Percentiles rank a stretch among this genome's conserved stretches.
These are phyloP conservation scores for Nasonia oneida DNA, from an alignment of 2,888 invertebrate genomes.

Conservation along the genomic window DNA sequence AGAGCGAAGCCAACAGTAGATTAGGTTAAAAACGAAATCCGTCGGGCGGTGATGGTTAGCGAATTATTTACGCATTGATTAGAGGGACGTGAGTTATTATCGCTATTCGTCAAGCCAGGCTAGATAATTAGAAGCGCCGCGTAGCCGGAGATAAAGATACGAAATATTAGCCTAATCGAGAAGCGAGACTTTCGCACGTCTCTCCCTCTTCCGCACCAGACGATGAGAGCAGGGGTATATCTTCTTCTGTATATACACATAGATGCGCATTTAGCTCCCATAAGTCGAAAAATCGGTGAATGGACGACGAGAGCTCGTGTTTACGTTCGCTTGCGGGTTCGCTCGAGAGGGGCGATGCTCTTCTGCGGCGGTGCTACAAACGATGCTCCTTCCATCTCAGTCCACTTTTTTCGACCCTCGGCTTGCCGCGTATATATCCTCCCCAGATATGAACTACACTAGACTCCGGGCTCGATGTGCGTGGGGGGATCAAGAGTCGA, in stretches of 20 bases:
- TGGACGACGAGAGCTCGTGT: background rate
- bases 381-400: background rate
- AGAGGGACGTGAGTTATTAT: background rate
- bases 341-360: background rate
- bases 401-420: background rate
- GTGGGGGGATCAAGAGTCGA: background rate
- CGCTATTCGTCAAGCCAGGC: background rate
- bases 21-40: too few relatives aligned
- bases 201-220: background rate
- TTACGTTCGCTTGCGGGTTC: background rate
- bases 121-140: background rate
- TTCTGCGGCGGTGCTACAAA: background rate
- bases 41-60: too few relatives aligned
- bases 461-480: background rate
- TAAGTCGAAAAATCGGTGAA: background rate
- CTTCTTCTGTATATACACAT: background rate
- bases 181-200: background rate
- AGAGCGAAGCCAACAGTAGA: too few relatives aligned
- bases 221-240: background rate
- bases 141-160: background rate
- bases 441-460: background rate
- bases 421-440: background rate
- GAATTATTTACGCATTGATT: background rate
- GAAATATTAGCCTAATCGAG: background rate
- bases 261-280: background rate